Evolutionary conservation across 1,140 invertebrate species (phyloP).

Genomic region (Ceratosolen fusciceps): DNA sequence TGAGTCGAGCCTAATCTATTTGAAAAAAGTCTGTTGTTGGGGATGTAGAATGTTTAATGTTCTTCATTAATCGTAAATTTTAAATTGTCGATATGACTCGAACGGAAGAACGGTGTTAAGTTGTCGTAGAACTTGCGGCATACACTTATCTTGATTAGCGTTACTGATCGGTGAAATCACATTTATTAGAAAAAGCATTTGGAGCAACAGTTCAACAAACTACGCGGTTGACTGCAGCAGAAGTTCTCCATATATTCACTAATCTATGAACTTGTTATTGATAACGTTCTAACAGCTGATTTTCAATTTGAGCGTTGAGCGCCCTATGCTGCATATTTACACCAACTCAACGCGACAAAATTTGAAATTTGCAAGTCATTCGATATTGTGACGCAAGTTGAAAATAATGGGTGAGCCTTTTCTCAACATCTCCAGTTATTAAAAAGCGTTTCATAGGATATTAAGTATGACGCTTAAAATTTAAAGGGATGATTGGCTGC

Average conservation of each 20-base stretch:
- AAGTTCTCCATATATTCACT: not conserved
- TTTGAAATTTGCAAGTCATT: too few species aligned
- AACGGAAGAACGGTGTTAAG: not conserved
- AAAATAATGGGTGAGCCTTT: too few species aligned
- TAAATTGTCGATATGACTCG: not conserved
- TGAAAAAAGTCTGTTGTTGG: not conserved
- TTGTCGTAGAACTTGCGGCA: not conserved
- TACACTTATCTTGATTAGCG: constrained; percentile 46
- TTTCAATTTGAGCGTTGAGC: not conserved
- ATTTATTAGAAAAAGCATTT: constrained; percentile 63
- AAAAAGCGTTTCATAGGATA: too few species aligned
- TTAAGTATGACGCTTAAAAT: too few species aligned
- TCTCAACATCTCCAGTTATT: too few species aligned
- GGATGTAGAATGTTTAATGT: constrained; percentile 41
- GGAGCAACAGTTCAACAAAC: constrained; percentile 60
- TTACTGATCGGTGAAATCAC: constrained; percentile 17
- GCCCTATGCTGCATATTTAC: not conserved
- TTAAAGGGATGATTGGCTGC: too few species aligned
- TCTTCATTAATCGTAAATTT: constrained; percentile 26
- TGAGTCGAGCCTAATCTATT: not conserved
- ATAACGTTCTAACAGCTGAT: not conserved
- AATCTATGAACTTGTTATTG: not conserved
- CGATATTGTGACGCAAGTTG: too few species aligned
- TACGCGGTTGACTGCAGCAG: constrained; percentile 54
- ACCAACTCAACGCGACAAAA: not conserved